Evolutionary conservation across 2,113 vertebrate species (phyloP), one percentile per base, ranked within the genome.

Genomic region (cat (Felis catus)): DNA sequence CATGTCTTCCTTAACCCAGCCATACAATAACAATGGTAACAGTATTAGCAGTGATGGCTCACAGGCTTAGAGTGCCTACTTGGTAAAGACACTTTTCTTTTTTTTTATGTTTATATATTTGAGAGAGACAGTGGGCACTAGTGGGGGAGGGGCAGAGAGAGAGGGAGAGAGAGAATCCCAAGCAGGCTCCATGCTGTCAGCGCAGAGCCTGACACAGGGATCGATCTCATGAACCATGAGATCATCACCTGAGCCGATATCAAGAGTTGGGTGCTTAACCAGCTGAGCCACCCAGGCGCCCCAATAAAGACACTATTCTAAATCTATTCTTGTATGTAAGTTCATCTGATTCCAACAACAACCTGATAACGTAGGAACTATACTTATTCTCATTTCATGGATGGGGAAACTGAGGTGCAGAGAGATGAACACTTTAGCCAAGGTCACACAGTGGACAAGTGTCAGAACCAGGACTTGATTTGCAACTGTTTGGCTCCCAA

Each of bases 21-120:
- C 18, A 16, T 4, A 79, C 4, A 63, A 68, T 12, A 85, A 45
- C 8, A 78, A 31, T 3, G 68, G 31, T 29, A 61, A 51, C 0
- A 1, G 12, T 45, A 29, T 25, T 7, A 5, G 31, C 7, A 27
- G 41, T 11, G 3, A 48, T 3, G n/a, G 10, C 10, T 27, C 23
- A 48, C 18, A 74, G 39, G 33, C 25, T 41, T 74, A 51, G 23
- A 71, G 13, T 13, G 1, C 4, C 12, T 41, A 27, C 27, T 25
- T 48, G 25, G 10, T 3, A 27, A 58, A 58, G 14, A 58, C 55
- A 61, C 58, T 61, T 61, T 61, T 8, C 23, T 41, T 61, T 8
- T 19, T 21, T 7, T 9, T 6, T 58, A 15, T 53, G 53, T 61
- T 61, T 61, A 61, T 61, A 61, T 61, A 61, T 61, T 23, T 61